Conservation (phyloP, 2,888 invertebrate genomes). For the Cephus pulcher region DNA sequence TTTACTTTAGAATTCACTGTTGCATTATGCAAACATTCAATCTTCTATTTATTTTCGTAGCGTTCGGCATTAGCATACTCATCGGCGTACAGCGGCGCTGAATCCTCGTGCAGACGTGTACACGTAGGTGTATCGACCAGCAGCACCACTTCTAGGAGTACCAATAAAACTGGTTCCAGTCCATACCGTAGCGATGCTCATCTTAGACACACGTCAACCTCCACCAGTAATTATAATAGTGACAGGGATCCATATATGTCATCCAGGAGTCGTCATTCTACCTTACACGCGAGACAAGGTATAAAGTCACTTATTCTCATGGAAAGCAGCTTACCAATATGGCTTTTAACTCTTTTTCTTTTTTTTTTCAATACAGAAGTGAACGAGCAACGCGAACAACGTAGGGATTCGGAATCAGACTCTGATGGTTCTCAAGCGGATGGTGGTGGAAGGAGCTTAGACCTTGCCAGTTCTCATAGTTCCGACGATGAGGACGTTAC, state of each 20-base stretch:
- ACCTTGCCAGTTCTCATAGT: conserved; percentile 94
- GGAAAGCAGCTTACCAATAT: not conserved
- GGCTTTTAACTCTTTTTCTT: not conserved
- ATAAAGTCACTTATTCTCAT: not conserved
- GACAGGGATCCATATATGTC: conserved; percentile 61
- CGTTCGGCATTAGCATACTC: conserved; percentile 88
- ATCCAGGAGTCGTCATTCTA: conserved; percentile 56
- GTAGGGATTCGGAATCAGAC: conserved; percentile 83
- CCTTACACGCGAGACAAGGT: conserved; percentile 55
- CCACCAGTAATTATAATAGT: conserved; percentile 86
- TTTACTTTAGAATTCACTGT: conserved; percentile 3
- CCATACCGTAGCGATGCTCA: conserved; percentile 91
- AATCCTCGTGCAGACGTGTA: conserved; percentile 74
- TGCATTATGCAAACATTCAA: conserved; percentile 14
- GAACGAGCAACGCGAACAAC: conserved; percentile 60
- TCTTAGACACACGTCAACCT: conserved; percentile 84
- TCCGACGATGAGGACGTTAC: conserved; percentile 84
- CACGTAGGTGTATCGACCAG: conserved; percentile 95
- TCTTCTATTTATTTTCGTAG: conserved; percentile 54
- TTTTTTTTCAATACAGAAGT: conserved; percentile 30
- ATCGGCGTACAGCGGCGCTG: conserved; percentile 81
- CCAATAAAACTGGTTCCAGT: conserved; percentile 94
- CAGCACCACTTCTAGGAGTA: conserved; percentile 93
- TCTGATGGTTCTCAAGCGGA: conserved; percentile 75
- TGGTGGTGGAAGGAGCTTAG: conserved; percentile 80